These are phyloP conservation scores for Ciconia nigra DNA, from an alignment of 2,797 vertebrate genomes.

Conservation along the genomic window DNA sequence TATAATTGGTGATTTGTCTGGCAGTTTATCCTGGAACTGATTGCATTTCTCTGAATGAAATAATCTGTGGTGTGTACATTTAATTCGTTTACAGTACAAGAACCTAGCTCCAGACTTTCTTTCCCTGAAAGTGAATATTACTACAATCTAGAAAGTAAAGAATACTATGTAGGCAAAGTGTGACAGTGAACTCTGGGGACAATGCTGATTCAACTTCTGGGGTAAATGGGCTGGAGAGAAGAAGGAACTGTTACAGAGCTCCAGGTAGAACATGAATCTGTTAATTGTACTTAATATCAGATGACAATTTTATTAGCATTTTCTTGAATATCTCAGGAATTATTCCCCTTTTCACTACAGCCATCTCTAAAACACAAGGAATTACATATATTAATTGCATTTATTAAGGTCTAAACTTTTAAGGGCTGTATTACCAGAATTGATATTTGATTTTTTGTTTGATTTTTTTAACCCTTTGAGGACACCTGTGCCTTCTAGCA, in stretches of 20 bases:
- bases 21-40: neutral
- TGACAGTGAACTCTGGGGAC: neutral
- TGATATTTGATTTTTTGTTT: neutral
- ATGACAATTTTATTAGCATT: neutral
- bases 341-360: neutral
- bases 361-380: neutral
- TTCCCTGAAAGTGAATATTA: neutral
- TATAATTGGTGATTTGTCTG: neutral
- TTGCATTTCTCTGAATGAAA: neutral
- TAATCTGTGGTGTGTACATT: neutral
- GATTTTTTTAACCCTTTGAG: neutral
- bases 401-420: neutral
- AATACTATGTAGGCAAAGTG: accelerated
- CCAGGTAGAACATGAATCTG: neutral
- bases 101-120: neutral
- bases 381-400: too few species aligned
- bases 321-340: neutral
- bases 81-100: neutral
- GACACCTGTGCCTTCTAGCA: neutral
- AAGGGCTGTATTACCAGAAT: neutral
- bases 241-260: neutral
- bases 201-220: neutral
- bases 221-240: neutral
- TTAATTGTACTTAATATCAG: neutral
- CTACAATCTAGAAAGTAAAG: neutral